Base-by-base conservation (phyloP, 2,797 vertebrate genomes). In the Pyrocephalus nanus region DNA sequence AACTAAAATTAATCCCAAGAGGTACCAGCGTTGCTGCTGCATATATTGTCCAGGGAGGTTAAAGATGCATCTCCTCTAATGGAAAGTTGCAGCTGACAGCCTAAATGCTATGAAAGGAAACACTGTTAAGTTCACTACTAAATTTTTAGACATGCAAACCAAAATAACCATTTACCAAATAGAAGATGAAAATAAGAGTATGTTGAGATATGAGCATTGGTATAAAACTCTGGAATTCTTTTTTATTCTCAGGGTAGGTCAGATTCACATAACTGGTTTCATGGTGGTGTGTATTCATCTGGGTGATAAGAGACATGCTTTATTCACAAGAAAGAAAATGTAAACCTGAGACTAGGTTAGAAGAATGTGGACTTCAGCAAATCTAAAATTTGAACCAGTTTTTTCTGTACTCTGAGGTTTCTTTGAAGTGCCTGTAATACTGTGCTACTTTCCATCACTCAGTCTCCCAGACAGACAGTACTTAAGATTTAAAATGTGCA, bases 351-450 rank as follows among this genome's bases (percentile, higher is more conserved):
- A 75, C 72, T 23, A n/a, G 5, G 15, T 81, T 86, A 69, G 45
- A 73, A 89, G 13, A 81, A 53, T 62, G 36, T 81, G 27, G 10
- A 50, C 34, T 91, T 94, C 29, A 64, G 8, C 17, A 82, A 40
- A 54, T 79, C 19, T 61, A n/a, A 92, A 87, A 82, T 50, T 53
- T 32, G 7, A 66, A 65, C 38, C 47, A n/a, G 19, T 62, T 87
- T 90, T 20, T 94, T 86, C n/a, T 80, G 15, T 77, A 57, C 40
- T 77, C 8, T 58, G 45, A 77, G 30, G 10, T 80, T 86, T 86
- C 58, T 91, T 89, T 87, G 53, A 94, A 92, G 54, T 72, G 22
- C 32, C 65, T 92, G 66, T 64, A 92, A 64, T 73, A 55, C 38
- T 55, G 9, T n/a, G 29, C 21, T 16, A 29, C 70, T 89, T 96